These are phyloP conservation scores for Caranx melampygus DNA, from an alignment of 2,113 vertebrate genomes.

Conservation along the genomic window DNA sequence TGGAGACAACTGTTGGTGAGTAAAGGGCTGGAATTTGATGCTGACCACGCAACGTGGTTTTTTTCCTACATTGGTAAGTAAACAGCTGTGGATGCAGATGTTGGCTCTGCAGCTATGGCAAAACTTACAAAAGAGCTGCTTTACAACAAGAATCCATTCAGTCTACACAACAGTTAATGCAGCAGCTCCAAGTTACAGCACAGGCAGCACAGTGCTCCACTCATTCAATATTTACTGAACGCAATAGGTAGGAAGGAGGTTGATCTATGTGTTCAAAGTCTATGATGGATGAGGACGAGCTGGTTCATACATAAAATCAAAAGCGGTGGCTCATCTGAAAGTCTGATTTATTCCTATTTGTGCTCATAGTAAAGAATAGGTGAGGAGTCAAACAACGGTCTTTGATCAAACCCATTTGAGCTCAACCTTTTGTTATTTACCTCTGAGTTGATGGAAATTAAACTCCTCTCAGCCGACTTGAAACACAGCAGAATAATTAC, in stretches of 20 bases:
- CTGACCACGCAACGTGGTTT: too few species aligned
- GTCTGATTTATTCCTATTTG: slow-evolving; percentile 3
- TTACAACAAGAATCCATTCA: too few species aligned
- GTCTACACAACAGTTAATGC: too few species aligned
- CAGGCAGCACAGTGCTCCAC: too few species aligned
- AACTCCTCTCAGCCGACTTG: background rate
- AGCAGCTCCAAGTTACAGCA: too few species aligned
- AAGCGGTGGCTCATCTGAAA: background rate
- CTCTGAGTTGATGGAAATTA: slow-evolving; percentile 30
- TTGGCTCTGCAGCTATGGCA: too few species aligned
- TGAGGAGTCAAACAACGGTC: background rate
- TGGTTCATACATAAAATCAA: slow-evolving; percentile 14
- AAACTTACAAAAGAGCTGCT: too few species aligned
- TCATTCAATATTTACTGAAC: too few species aligned
- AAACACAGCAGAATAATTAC: slow-evolving; percentile 16
- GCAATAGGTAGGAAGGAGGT: background rate
- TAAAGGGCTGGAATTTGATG: too few species aligned
- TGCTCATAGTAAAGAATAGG: background rate
- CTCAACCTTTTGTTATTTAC: background rate
- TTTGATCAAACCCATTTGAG: slow-evolving; percentile 11
- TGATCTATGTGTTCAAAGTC: background rate
- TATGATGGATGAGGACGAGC: background rate
- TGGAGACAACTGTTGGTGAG: too few species aligned
- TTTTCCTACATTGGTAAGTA: too few species aligned
- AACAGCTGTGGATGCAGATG: too few species aligned